Evolutionary conservation across 2,797 vertebrate genomes (phyloP).

Genomic region (Tenualosa thibaudeaui): DNA sequence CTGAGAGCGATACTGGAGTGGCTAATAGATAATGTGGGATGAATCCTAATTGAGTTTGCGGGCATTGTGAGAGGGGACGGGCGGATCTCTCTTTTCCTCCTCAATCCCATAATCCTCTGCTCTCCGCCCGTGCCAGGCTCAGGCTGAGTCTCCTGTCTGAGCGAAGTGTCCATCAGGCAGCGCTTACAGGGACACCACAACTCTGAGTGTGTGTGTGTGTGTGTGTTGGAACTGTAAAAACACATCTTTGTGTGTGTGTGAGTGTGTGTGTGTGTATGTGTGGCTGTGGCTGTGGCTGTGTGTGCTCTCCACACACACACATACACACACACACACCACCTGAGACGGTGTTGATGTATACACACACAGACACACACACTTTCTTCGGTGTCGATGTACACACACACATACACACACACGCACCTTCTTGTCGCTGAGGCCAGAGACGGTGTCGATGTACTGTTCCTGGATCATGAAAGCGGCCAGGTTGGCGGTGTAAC

Average conservation of each 20-base stretch:
- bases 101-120: neutral
- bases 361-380: neutral
- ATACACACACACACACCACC: neutral
- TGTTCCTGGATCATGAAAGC: slow-evolving; percentile 99
- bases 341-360: neutral
- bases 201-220: neutral
- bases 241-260: neutral
- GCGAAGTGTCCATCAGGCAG: neutral
- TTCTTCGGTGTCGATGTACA: neutral
- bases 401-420: slow-evolving; percentile 8
- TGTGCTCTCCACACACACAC: slow-evolving; percentile 4
- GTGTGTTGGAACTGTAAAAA: neutral
- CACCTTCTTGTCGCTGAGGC: slow-evolving; percentile 97
- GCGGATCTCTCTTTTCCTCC: neutral
- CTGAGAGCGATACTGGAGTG: neutral
- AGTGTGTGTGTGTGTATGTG: neutral
- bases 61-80: neutral
- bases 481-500: slow-evolving; percentile 95
- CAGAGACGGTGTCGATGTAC: slow-evolving; percentile 95
- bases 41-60: neutral
- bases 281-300: slow-evolving; percentile 22
- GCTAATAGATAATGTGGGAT: neutral
- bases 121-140: neutral
- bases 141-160: neutral
- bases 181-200: too few species aligned